Evolutionary conservation across 2,113 vertebrate species (phyloP).

Genomic region (Phrynocephalus versicolor): DNA sequence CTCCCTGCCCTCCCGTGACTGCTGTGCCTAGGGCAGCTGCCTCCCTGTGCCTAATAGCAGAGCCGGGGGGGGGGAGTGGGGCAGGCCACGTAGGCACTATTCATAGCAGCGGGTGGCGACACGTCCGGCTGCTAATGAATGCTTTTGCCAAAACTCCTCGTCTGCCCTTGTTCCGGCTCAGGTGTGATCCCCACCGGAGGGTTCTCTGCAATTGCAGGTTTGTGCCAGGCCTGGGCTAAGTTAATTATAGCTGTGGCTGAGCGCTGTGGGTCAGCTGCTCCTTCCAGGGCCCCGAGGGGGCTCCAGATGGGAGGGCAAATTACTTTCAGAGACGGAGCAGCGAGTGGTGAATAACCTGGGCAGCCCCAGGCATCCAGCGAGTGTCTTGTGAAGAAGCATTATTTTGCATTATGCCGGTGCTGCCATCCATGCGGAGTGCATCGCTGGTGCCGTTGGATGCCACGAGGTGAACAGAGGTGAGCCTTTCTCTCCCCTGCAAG

Average conservation of each 20-base stretch:
- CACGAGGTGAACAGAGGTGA: background rate
- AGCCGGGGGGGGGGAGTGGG: too few relatives aligned
- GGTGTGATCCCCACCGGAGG: conserved; percentile 12
- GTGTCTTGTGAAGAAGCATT: background rate
- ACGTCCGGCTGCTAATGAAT: background rate
- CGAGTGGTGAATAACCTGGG: background rate
- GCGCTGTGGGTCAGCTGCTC: background rate
- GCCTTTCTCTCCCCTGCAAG: background rate
- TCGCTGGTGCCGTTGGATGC: background rate
- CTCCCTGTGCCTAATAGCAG: background rate
- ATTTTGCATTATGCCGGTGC: background rate
- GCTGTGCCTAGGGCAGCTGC: too few relatives aligned
- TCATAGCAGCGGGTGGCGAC: too few relatives aligned
- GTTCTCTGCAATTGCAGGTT: background rate
- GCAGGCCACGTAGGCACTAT: background rate
- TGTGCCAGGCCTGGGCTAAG: background rate
- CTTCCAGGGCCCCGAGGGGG: background rate
- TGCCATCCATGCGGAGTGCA: background rate
- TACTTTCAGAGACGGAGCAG: background rate
- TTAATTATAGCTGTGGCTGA: background rate
- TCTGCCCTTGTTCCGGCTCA: background rate
- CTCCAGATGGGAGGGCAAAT: conserved; percentile 7
- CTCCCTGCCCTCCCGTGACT: background rate
- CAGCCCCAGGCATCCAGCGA: background rate
- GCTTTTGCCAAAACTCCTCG: too few relatives aligned